Base-by-base conservation (phyloP, 1,140 invertebrate genomes). In the Drosophila repletoides region DNA sequence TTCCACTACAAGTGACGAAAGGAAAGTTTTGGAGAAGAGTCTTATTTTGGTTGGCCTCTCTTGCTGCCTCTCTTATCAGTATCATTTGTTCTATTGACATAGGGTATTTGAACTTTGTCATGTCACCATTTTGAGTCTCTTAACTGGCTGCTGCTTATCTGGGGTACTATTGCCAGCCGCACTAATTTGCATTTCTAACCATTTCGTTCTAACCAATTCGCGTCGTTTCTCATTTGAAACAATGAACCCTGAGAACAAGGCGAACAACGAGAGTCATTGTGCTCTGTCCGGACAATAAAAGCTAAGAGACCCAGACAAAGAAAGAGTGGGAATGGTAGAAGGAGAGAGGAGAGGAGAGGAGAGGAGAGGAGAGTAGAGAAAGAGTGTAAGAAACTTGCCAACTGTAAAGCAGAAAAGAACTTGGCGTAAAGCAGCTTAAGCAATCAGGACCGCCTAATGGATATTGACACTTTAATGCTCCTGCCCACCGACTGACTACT, bases 391-490 rank as follows among this genome's bases (percentile, higher is more conserved):
- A 68, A 63, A 63, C 33, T 68, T 63, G 65, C 40, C 59, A 68
- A 49, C 65, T 64, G 59, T 51, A 75, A 71, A 79, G 53, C 65
- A 74, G 76, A 79, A 79, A 80, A 79, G 76, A 79, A 80, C 65
- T 83, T 83, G 77, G 79, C 77, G 77, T 84, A 83, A 83, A 86
- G 80, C 63, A 86, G 79, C 79, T 84, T 84, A 84, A 84, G 76
- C 80, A 84, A 84, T 84, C 79, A 84, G 80, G 79, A 84, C 74
- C 68, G 80, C 80, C 79, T 84, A 84, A 84, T 84, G 79, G 79
- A 84, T 84, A 84, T 84, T 86, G 79, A 84, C 79, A 84, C 80
- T 86, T 84, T 84, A 86, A 84, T 84, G 79, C 80, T 67, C 73
- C 49, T 56, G 75, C 74, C 72, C 46, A 28, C 29, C 67, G 46